A percentile compares a stretch with the other conserved stretches of the same genome.
phyloP scores from a whole-genome alignment of 2,797 vertebrate genomes.

The Melanotaenia parkinsoni region DNA sequence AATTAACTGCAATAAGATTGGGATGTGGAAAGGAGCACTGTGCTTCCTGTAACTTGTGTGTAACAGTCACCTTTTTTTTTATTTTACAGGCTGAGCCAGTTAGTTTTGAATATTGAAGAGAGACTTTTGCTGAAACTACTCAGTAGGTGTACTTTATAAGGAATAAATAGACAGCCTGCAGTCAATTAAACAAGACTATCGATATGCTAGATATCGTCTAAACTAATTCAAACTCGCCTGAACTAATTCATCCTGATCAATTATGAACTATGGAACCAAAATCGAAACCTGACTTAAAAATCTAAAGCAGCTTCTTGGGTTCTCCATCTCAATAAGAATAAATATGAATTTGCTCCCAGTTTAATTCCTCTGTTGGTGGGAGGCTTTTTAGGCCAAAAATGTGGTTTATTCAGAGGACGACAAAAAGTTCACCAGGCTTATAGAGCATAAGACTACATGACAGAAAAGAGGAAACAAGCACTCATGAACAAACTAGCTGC shows the following conservation, averaged over 20 bases:
- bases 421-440: background rate
- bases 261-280: background rate
- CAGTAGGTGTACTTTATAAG: slow-evolving; percentile 2
- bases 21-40: background rate
- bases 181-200: slow-evolving; percentile 9
- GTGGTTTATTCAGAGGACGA: background rate
- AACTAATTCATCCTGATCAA: background rate
- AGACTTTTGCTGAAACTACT: background rate
- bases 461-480: too few species aligned
- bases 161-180: slow-evolving; percentile 11
- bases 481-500: too few species aligned
- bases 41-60: background rate
- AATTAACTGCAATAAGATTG: background rate
- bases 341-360: too few species aligned
- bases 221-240: background rate
- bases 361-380: background rate
- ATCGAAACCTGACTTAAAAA: background rate
- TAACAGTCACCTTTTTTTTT: background rate
- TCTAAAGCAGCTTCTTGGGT: background rate
- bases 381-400: background rate
- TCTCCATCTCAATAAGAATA: too few species aligned
- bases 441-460: background rate
- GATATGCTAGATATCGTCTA: background rate
- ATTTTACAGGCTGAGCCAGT: slow-evolving; percentile 1
- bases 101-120: slow-evolving; percentile 3